Evolutionary conservation across 2,888 invertebrate species (phyloP), one percentile per base, ranked within the genome.

Genomic region (Ennomos erosarius): DNA sequence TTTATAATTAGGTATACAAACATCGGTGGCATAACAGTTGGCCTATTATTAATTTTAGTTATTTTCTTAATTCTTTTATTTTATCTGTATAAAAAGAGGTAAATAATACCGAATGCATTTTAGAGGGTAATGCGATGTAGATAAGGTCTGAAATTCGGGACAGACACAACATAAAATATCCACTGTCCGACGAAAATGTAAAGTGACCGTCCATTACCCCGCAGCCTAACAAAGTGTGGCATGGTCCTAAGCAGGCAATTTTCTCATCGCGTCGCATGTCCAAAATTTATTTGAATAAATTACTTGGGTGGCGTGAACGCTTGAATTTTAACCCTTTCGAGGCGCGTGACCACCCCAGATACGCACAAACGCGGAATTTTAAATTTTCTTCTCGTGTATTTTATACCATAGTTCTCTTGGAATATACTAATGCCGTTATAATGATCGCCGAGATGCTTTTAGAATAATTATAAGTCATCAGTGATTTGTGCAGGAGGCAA

Each of bases 271-370:
- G 82, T 79, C 76, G 75, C 79, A 78, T 83, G 84, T 83, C 81
- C 82, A 75, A 88, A 89, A 87, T 88, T 84, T 85, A 85, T 84
- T 87, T 83, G 88, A 88, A 90, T 90, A 90, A 88, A 88, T 89
- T 88, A 88, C 74, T 73, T 73, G 66, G 68, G 62, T 76, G 78
- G 83, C 79, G 82, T 79, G 79, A 84, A 85, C 83, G 80, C 87
- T 84, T 87, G 88, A 88, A 90, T 87, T 88, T 87, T 87, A 84
- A 85, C 84, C 84, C 81, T 74, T 79, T 73, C 73, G 1, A 26
- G 63, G 78, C 58, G 75, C 81, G 84, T 79, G 82, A 79, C 78
- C 65, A 70, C 39, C 70, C 68, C 64, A 13, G 38, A 53, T 64
- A 56, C 48, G 66, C 51, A 59, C 74, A 64, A 70, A 65, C 68